Evolutionary conservation across 1,140 invertebrate genomes (phyloP).

Genomic region (Drosophila kanapiae): DNA sequence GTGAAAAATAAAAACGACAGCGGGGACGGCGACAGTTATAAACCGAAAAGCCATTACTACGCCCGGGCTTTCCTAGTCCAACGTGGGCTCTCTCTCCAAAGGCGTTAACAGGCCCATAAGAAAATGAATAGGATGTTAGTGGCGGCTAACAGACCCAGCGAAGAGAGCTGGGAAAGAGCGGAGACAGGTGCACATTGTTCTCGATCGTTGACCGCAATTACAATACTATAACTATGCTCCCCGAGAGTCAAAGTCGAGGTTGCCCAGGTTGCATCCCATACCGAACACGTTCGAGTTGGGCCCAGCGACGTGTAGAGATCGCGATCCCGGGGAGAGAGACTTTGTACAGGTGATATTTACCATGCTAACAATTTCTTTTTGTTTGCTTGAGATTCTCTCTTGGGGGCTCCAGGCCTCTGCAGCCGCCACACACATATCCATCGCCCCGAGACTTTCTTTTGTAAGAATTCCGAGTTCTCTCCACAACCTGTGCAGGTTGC

Average conservation of each 20-base stretch:
- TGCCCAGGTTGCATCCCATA: conserved; percentile 5
- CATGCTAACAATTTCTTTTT: conserved; percentile 65
- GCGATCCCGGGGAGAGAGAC: conserved; percentile 42
- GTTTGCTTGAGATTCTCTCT: conserved; percentile 40
- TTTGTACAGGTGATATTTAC: conserved; percentile 57
- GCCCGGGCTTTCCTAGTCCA: conserved; percentile 11
- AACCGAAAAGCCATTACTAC: conserved; percentile 45
- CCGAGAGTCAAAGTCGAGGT: not conserved
- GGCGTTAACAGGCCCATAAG: conserved; percentile 43
- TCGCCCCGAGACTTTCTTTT: conserved; percentile 52
- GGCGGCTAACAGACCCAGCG: conserved; percentile 14
- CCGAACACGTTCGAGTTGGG: conserved; percentile 65
- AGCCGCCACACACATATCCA: conserved; percentile 20
- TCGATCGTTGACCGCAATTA: conserved; percentile 70
- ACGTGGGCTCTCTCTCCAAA: not conserved
- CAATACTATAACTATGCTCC: conserved; percentile 24
- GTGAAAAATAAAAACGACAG: conserved; percentile 61
- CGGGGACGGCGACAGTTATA: conserved; percentile 61
- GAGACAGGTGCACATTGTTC: conserved; percentile 67
- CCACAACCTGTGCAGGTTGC: conserved; percentile 36
- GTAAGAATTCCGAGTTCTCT: conserved; percentile 35
- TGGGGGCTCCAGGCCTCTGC: conserved; percentile 18
- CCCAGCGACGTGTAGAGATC: conserved; percentile 23
- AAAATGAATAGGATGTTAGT: conserved; percentile 38
- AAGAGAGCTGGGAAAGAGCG: conserved; percentile 42